These are phyloP conservation scores for Corvus moneduloides DNA, from an alignment of 2,113 vertebrate species.

Conservation along the genomic window DNA sequence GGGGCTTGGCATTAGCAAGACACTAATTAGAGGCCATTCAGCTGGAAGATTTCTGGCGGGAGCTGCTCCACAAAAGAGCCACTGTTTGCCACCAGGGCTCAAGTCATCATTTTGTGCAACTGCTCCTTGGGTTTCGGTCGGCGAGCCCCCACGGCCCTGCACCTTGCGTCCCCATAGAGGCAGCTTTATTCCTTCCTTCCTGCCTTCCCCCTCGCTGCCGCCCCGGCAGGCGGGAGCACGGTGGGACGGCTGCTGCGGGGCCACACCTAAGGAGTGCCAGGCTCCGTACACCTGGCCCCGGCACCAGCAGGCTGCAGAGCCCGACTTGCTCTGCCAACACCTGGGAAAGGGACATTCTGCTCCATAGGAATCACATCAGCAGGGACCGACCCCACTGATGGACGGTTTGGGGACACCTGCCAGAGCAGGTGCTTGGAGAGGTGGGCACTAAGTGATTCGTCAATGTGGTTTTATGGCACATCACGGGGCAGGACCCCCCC, in stretches of 20 bases:
- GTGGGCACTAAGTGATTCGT: neutral
- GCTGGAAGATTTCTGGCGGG: constrained; percentile 67
- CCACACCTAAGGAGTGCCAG: neutral
- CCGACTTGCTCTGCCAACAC: rapidly evolving
- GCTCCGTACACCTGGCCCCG: neutral
- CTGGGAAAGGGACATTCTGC: neutral
- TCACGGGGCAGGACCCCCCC: rapidly evolving
- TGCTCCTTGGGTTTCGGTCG: constrained; percentile 59
- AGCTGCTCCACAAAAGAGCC: constrained; percentile 70
- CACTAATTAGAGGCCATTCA: constrained; percentile 72
- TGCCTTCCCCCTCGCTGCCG: constrained; percentile 27
- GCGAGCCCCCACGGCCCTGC: constrained; percentile 32
- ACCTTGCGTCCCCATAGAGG: constrained; percentile 58
- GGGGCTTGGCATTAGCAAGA: constrained; percentile 60
- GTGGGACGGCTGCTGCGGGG: neutral
- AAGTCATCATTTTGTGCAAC: constrained; percentile 56
- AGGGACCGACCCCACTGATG: rapidly evolving
- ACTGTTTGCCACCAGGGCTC: constrained; percentile 66
- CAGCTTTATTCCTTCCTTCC: constrained; percentile 67
- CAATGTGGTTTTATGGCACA: neutral
- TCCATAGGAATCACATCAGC: neutral
- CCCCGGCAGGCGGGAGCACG: neutral
- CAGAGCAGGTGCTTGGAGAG: neutral
- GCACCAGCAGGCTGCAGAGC: neutral
- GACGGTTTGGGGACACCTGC: rapidly evolving